Evolutionary conservation across 2,888 invertebrate species (phyloP).

Genomic region (Andrena marginata): DNA sequence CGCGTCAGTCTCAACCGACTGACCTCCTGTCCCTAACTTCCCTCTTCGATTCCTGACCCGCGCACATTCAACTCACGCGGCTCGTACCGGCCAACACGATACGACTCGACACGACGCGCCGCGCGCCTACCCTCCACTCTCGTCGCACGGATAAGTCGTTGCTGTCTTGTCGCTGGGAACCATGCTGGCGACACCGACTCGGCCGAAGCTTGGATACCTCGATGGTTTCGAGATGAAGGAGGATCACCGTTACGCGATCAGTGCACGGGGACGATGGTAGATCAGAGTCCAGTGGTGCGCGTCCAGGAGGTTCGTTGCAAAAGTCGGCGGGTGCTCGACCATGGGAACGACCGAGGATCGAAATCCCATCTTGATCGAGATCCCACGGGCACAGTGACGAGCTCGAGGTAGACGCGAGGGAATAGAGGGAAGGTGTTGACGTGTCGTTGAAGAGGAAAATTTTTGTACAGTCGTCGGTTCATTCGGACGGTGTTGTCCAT

Average conservation of each 20-base stretch:
- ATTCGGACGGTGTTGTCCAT: conserved; percentile 21
- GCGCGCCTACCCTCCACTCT: conserved; percentile 36
- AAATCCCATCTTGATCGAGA: too few species aligned
- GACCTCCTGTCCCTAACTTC: conserved; percentile 79
- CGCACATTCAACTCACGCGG: conserved; percentile 71
- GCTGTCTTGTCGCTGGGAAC: conserved; percentile 17
- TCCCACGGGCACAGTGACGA: too few species aligned
- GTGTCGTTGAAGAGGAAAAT: too few species aligned
- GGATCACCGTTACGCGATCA: conserved; percentile 37
- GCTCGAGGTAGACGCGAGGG: too few species aligned
- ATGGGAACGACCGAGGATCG: too few species aligned
- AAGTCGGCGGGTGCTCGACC: too few species aligned
- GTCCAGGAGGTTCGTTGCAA: neutral
- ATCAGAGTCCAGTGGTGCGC: neutral
- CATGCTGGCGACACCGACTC: conserved; percentile 45
- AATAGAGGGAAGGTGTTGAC: too few species aligned
- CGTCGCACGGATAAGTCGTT: conserved; percentile 25
- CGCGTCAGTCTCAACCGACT: conserved; percentile 80
- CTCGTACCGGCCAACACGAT: conserved; percentile 41
- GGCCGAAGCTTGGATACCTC: conserved; percentile 18
- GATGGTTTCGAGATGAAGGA: conserved; percentile 13
- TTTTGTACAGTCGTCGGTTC: neutral
- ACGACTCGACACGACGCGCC: conserved; percentile 33
- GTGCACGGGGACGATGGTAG: conserved; percentile 29
- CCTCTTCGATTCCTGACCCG: conserved; percentile 72